Percentiles rank a stretch among this genome's conserved stretches.
phyloP scores from a whole-genome alignment of 2,113 vertebrate genomes.

The Tympanuchus pallidicinctus region DNA sequence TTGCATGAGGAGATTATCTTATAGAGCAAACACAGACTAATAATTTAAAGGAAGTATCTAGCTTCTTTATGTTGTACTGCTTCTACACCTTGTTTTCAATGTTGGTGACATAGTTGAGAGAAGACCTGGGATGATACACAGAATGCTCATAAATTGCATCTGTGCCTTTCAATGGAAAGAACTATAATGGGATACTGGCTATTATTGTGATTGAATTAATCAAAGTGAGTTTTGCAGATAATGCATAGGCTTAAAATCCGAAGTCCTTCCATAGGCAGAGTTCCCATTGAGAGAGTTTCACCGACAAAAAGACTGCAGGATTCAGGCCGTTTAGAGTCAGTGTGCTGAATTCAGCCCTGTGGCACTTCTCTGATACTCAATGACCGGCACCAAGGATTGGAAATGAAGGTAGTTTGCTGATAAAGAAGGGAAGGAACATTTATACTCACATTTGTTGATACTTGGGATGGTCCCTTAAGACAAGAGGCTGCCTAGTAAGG shows the following conservation, averaged over 20 bases:
- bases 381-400: neutral
- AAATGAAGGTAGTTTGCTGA: neutral
- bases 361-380: neutral
- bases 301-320: neutral
- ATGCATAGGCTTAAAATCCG: neutral
- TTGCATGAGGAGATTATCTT: neutral
- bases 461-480: slow-evolving; percentile 41
- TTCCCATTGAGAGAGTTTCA: neutral
- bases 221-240: neutral
- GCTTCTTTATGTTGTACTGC: neutral
- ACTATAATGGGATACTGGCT: neutral
- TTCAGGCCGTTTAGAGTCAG: slow-evolving; percentile 34
- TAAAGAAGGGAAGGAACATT: slow-evolving; percentile 8
- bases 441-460: neutral
- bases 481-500: slow-evolving; percentile 28
- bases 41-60: neutral
- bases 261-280: neutral
- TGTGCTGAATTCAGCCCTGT: slow-evolving; percentile 32
- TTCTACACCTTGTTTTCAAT: slow-evolving; percentile 12
- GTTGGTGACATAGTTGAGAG: neutral
- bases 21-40: neutral
- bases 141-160: neutral
- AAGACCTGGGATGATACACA: neutral
- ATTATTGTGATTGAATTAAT: slow-evolving; percentile 21
- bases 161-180: neutral